These are phyloP conservation scores for Acinonyx jubatus DNA, from an alignment of 2,113 vertebrate species.

Conservation along the genomic window DNA sequence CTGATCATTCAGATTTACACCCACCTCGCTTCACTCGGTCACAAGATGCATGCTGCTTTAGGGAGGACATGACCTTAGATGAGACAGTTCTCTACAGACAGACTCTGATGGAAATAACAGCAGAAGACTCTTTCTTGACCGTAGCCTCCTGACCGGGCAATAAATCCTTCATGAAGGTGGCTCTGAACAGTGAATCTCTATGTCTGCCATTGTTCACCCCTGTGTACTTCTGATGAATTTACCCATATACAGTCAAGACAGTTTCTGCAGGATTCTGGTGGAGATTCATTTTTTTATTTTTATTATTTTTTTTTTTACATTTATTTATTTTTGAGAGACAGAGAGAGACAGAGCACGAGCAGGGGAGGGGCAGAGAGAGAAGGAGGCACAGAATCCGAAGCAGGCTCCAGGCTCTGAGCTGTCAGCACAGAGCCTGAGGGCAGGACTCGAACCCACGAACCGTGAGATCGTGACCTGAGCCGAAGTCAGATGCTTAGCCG, in stretches of 20 bases:
- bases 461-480: too few species aligned
- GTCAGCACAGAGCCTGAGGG: too few species aligned
- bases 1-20: not conserved
- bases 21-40: not conserved
- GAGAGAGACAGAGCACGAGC: too few species aligned
- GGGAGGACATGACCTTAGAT: not conserved
- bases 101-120: not conserved
- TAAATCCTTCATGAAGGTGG: not conserved
- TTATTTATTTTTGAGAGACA: too few species aligned
- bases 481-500: too few species aligned
- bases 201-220: too few species aligned
- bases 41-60: not conserved
- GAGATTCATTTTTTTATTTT: not conserved
- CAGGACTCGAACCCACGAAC: too few species aligned
- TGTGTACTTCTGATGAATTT: not conserved
- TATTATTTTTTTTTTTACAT: too few species aligned
- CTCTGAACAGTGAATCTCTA: not conserved
- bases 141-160: not conserved
- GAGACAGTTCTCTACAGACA: not conserved
- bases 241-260: not conserved
- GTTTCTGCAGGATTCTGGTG: not conserved
- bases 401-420: too few species aligned
- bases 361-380: too few species aligned
- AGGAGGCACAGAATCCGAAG: too few species aligned
- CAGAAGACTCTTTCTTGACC: not conserved